Percentiles rank a stretch among this genome's conserved stretches.
These are phyloP conservation scores for Chromoteleia sp. DNA, from an alignment of 2,888 invertebrate species.

Conservation along the genomic window DNA sequence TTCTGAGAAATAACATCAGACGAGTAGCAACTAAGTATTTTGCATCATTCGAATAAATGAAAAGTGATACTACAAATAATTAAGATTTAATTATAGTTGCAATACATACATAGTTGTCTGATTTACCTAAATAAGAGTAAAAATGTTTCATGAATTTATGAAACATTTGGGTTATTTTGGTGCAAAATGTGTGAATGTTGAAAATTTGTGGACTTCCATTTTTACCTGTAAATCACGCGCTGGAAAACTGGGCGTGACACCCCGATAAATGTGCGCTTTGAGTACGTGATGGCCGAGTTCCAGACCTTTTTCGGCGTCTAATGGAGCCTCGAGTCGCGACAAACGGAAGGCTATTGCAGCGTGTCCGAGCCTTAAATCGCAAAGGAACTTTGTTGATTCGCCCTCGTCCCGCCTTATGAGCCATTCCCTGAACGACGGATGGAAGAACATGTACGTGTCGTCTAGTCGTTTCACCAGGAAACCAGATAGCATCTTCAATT, in stretches of 20 bases:
- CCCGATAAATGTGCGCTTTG: conserved; percentile 98
- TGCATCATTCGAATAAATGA: background rate
- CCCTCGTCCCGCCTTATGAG: conserved; percentile 93
- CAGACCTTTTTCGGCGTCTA: conserved; percentile 94
- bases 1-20: conserved; percentile 20
- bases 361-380: conserved; percentile 96
- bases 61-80: background rate
- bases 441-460: conserved; percentile 98
- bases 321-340: conserved; percentile 93
- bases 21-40: conserved; percentile 9
- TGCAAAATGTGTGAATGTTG: too few relatives aligned
- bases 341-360: conserved; percentile 96
- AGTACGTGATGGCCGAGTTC: conserved; percentile 98
- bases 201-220: background rate
- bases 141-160: too few relatives aligned
- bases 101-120: too few relatives aligned
- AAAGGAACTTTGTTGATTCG: conserved; percentile 96
- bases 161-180: too few relatives aligned
- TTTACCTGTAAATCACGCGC: conserved; percentile 92
- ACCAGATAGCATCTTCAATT: conserved; percentile 89
- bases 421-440: conserved; percentile 99
- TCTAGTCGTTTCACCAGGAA: conserved; percentile 96
- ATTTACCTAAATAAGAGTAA: too few relatives aligned
- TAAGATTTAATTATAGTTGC: too few relatives aligned
- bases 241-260: conserved; percentile 89